These are phyloP conservation scores for Corythornis madagascariensis DNA, from an alignment of 2,113 vertebrate species.

Conservation along the genomic window DNA sequence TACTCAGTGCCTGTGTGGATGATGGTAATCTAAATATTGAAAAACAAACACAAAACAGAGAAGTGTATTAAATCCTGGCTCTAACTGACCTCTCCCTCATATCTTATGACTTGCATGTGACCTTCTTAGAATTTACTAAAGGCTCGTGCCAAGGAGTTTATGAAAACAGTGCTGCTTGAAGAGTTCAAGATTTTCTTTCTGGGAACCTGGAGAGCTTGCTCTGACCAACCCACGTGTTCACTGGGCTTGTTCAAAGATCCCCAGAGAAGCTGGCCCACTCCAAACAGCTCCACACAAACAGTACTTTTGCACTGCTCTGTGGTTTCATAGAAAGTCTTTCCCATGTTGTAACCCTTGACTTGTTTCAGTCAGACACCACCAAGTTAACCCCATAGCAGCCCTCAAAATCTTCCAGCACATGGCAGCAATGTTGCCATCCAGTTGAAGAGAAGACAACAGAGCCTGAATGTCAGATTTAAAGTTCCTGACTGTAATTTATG, in stretches of 20 bases:
- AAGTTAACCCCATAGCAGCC: background rate
- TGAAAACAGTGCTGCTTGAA: conserved; percentile 26
- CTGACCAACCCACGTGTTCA: fast-evolving
- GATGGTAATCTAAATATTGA: background rate
- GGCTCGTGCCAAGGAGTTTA: conserved; percentile 41
- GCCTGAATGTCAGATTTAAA: background rate
- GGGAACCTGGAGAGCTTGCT: background rate
- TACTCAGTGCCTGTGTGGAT: background rate
- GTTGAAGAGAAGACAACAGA: background rate
- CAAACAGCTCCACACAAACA: background rate
- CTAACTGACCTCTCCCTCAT: conserved; percentile 31
- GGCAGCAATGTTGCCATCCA: background rate
- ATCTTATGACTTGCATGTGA: conserved; percentile 62
- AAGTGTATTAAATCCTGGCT: background rate
- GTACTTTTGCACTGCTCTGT: background rate
- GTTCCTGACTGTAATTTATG: background rate
- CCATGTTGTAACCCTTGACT: background rate
- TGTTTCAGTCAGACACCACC: background rate
- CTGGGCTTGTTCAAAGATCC: background rate
- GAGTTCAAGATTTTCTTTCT: conserved; percentile 3
- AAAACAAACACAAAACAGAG: conserved; percentile 37
- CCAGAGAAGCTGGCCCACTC: background rate
- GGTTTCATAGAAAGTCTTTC: background rate
- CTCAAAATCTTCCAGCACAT: background rate
- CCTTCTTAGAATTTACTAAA: conserved; percentile 18